phyloP scores from a whole-genome alignment of 2,113 vertebrate genomes.

The Paedocypris sp. region DNA sequence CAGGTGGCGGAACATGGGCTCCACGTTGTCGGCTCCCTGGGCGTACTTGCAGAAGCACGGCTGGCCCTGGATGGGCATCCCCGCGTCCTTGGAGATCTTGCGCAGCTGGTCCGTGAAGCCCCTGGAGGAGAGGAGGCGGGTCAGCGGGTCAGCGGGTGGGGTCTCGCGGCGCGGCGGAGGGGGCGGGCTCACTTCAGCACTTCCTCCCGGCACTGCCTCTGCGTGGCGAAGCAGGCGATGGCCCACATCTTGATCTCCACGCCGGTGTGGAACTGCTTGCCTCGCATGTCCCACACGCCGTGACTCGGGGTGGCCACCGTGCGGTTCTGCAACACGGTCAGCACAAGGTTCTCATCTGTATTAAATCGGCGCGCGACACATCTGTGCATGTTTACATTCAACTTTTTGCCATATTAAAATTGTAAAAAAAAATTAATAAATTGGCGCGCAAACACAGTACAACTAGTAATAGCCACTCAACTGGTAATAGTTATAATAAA shows the following conservation, averaged over 20 bases:
- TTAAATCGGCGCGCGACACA: too few species aligned
- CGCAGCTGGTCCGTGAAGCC: slow-evolving; percentile 90
- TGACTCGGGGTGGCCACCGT: slow-evolving; percentile 92
- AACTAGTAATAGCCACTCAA: too few species aligned
- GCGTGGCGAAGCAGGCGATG: slow-evolving; percentile 91
- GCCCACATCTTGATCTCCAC: slow-evolving; percentile 98
- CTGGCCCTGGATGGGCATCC: slow-evolving; percentile 94
- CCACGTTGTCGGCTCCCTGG: slow-evolving; percentile 90
- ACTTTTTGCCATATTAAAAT: too few species aligned
- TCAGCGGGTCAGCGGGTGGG: too few species aligned
- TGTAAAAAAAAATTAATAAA: too few species aligned
- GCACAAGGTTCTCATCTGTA: background rate
- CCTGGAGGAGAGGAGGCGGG: slow-evolving; percentile 48
- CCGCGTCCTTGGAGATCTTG: slow-evolving; percentile 92
- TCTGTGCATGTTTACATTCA: too few species aligned
- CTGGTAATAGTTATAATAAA: too few species aligned
- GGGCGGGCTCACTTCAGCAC: slow-evolving; percentile 73
- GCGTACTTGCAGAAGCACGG: slow-evolving; percentile 96
- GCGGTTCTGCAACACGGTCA: slow-evolving; percentile 72
- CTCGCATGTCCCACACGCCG: slow-evolving; percentile 97
- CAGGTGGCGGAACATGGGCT: slow-evolving; percentile 94
- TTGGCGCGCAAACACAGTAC: too few species aligned
- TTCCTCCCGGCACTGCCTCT: slow-evolving; percentile 89
- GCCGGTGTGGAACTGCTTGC: slow-evolving; percentile 94
- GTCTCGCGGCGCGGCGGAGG: background rate